Base-by-base conservation (phyloP, 2,797 vertebrate genomes). In the Galaxias olidus region DNA sequence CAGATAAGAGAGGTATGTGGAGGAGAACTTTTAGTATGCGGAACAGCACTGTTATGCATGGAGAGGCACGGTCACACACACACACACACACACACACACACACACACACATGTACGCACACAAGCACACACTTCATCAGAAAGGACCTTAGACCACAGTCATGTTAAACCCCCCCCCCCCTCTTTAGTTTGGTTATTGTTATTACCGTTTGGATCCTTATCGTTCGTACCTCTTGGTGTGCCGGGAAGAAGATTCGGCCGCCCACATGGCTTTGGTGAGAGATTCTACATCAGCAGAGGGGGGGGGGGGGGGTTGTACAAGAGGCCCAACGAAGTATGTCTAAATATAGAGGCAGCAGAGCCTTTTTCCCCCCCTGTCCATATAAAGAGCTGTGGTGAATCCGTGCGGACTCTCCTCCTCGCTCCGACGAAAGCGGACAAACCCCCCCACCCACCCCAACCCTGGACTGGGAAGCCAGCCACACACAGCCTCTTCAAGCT, bases 361-460 rank as follows among this genome's bases (percentile, higher is more conserved):
- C 82, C 85, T 89, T 88, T 84, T 74, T 71, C 79, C 74, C 72
- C 79, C 74, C 80, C 76, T 90, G 76, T 87, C 91, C 91, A 91
- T 93, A 93, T 93, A 92, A 92, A 92, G 91, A 84, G 87, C 86
- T 91, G 84, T 85, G 82, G 81, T 86, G 87, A 79, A 87, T 84
- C 88, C 71, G 53, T 57, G 70, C 66, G 67, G 73, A 81, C 80
- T 69, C 68, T 84, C 68, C 79, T 81, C 77, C 77, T 77, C 45
- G 4, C 63, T 77, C 77, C 17, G 50, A 72, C 42, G 30, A 75
- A 79, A 69, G 52, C 74, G 68, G 82, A 86, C 87, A 73, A 69
- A 85, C 80, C 84, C 81, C 73, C 68, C 72, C 80, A 80, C n/a
- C n/a, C n/a, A n/a, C n/a, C n/a, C n/a, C n/a, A n/a, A n/a, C n/a